Percentiles rank a stretch among this genome's conserved stretches.
phyloP scores from a whole-genome alignment of 2,888 invertebrate genomes.

The Chirona hameri region DNA sequence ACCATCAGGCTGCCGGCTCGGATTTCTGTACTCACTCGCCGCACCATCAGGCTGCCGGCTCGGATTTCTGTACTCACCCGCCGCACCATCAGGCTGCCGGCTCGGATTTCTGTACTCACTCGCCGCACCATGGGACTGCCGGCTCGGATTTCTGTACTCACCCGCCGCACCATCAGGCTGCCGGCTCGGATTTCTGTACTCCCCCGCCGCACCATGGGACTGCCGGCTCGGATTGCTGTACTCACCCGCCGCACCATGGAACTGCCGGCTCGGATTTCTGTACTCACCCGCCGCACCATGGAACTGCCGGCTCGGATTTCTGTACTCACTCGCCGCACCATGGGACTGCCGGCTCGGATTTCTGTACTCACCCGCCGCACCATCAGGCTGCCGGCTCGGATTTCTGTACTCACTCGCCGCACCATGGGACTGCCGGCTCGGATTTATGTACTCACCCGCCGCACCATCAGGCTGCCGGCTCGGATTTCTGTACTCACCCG shows the following conservation, averaged over 20 bases:
- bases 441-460: constrained; percentile 54
- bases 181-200: constrained; percentile 44
- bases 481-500: too few species aligned
- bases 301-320: constrained; percentile 82
- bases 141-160: too few species aligned
- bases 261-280: constrained; percentile 53
- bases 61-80: too few species aligned
- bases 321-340: too few species aligned
- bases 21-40: constrained; percentile 54
- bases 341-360: constrained; percentile 59
- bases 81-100: constrained; percentile 71
- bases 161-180: too few species aligned
- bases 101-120: constrained; percentile 45
- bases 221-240: constrained; percentile 81
- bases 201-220: constrained; percentile 75
- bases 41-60: constrained; percentile 85
- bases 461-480: constrained; percentile 85
- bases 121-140: constrained; percentile 82
- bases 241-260: too few species aligned
- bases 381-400: constrained; percentile 78
- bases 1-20: constrained; percentile 62
- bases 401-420: too few species aligned
- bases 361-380: constrained; percentile 62
- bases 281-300: constrained; percentile 66
- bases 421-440: constrained; percentile 62